Percentiles rank a stretch among this genome's conserved stretches.
Conservation (phyloP, 2,113 vertebrate species). For the Cheirogaleus medius region DNA sequence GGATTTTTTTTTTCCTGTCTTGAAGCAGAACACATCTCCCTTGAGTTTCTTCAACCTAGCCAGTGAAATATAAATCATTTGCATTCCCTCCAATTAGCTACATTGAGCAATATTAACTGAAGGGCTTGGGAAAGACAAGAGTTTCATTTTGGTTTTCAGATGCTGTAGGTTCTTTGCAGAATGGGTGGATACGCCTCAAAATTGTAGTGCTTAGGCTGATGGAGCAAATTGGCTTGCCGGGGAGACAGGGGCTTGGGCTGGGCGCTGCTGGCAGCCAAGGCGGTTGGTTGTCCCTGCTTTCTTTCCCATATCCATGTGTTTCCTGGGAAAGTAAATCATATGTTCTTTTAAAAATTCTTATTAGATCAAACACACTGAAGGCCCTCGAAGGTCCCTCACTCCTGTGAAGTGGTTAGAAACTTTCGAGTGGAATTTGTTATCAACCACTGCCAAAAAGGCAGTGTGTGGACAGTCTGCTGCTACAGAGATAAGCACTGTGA, state of each 20-base stretch:
- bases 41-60: constrained; percentile 76
- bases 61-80: constrained; percentile 79
- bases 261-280: background rate
- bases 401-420: constrained; percentile 76
- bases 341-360: constrained; percentile 41
- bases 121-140: constrained; percentile 63
- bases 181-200: background rate
- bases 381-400: constrained; percentile 18
- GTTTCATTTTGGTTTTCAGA: constrained; percentile 54
- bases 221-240: background rate
- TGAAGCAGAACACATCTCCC: constrained; percentile 79
- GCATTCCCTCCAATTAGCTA: constrained; percentile 67
- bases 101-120: constrained; percentile 72
- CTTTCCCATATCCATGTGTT: background rate
- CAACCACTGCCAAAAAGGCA: constrained; percentile 38
- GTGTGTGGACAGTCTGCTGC: constrained; percentile 47
- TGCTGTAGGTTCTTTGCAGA: constrained; percentile 45
- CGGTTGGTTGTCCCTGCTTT: background rate
- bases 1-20: constrained; percentile 59
- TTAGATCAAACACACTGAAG: constrained; percentile 56
- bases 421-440: constrained; percentile 74
- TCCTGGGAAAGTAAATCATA: constrained; percentile 41
- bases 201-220: background rate
- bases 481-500: constrained; percentile 24
- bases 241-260: background rate